These are phyloP conservation scores for Drosophila anomalata DNA, from an alignment of 2,888 invertebrate species.

Conservation along the genomic window DNA sequence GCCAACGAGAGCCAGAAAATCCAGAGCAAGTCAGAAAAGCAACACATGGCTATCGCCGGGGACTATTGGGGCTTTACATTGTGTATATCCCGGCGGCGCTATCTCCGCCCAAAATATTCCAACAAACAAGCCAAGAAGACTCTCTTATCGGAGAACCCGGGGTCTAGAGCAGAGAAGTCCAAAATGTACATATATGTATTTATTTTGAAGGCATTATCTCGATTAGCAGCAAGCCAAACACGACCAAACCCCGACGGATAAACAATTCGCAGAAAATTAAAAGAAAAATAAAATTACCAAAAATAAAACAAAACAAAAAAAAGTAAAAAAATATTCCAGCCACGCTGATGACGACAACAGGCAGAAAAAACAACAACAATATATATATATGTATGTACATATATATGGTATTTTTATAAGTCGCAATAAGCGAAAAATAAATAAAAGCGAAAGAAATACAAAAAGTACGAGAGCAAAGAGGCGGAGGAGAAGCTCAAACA, in stretches of 20 bases:
- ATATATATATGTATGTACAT: too few species aligned
- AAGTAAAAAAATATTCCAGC: constrained; percentile 25
- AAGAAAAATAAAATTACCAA: constrained; percentile 17
- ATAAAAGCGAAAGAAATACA: constrained; percentile 50
- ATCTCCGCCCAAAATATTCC: background rate
- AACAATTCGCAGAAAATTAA: constrained; percentile 32
- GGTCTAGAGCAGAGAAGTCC: background rate
- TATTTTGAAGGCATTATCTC: constrained; percentile 16
- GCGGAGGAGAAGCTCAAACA: constrained; percentile 13
- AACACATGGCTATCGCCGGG: constrained; percentile 1
- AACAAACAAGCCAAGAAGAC: constrained; percentile 7
- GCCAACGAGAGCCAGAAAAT: constrained; percentile 17
- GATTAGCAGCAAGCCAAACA: constrained; percentile 28
- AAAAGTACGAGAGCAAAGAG: constrained; percentile 19
- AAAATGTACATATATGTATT: constrained; percentile 12
- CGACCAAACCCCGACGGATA: constrained; percentile 10
- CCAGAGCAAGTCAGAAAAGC: background rate
- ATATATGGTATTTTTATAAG: constrained; percentile 55
- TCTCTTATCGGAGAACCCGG: constrained; percentile 12
- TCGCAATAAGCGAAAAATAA: constrained; percentile 75
- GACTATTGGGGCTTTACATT: background rate
- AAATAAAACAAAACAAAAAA: constrained; percentile 16
- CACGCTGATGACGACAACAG: constrained; percentile 38
- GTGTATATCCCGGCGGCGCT: constrained; percentile 1
- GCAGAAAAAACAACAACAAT: constrained; percentile 50